Conservation (phyloP, 2,888 invertebrate species). For the Hedya salicella region DNA sequence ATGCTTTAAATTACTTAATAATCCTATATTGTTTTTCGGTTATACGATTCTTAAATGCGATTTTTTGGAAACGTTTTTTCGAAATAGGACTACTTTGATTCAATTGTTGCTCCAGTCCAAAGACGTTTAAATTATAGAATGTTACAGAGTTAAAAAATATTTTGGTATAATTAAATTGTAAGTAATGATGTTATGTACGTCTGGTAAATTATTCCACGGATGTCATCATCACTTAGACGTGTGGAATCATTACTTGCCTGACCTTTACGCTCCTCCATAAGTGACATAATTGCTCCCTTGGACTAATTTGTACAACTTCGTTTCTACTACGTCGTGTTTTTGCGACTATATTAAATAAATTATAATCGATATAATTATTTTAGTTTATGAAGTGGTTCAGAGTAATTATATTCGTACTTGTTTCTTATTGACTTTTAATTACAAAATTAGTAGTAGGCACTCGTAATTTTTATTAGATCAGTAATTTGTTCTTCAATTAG, state of each 20-base stretch:
- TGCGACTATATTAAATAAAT: slow-evolving; percentile 11
- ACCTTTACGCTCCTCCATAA: slow-evolving; percentile 41
- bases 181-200: neutral
- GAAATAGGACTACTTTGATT: no score
- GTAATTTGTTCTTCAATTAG: neutral
- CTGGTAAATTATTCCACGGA: slow-evolving; percentile 15
- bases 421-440: slow-evolving; percentile 3
- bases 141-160: neutral
- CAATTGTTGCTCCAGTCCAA: no score
- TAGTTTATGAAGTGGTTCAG: neutral
- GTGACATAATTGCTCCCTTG: slow-evolving; percentile 42
- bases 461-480: neutral
- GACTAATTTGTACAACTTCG: slow-evolving; percentile 34
- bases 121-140: neutral
- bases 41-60: no score
- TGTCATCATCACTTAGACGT: slow-evolving; percentile 35
- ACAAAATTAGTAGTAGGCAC: neutral
- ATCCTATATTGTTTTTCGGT: no score
- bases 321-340: slow-evolving; percentile 8
- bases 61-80: no score
- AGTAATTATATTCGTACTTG: neutral
- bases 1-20: no score
- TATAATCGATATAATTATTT: slow-evolving; percentile 9
- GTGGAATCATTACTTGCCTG: slow-evolving; percentile 32
- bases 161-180: neutral